Base-by-base conservation (phyloP, 2,113 vertebrate genomes). In the Condylura cristata region DNA sequence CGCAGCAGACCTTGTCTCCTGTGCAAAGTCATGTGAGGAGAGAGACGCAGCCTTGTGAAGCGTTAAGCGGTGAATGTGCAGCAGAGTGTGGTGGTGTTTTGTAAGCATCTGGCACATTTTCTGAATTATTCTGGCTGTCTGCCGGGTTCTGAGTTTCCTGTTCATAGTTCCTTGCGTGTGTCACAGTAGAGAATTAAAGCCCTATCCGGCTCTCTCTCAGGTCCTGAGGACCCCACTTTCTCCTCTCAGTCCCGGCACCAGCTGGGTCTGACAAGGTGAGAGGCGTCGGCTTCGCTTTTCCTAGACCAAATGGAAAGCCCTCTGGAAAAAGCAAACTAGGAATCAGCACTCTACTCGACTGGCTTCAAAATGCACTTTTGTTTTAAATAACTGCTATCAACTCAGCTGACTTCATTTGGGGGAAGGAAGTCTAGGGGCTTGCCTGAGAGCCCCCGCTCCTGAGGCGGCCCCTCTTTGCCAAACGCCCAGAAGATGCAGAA, bases 101-200 rank as follows among this genome's bases (percentile, higher is more conserved):
- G 22, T 88, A 97, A 97, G 82, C 65, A 30, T 44, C 84, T 95
- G 95, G 95, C 93, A 93, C 60, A 44, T 95, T 96, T 89, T 79
- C 84, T 51, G 79, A 96, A 68, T 26, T 70, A 44, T 75, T 91
- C 60, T 96, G 95, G 93, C 97, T 20, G 48, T 24, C 70, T 61
- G 97, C 96, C 89, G 8, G 30, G 94, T 39, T 81, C 75, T 68
- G 60, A 68, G 89, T 70, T 97, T 97, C 96, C 95, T 94, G 94
- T 90, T 97, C 63, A 20, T 41, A 91, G 88, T 78, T 95, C 88
- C 86, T 48, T 32, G 74, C 85, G 86, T 95, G 79, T 95, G 90
- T 93, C 82, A 95, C 78, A 58, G 63, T 93, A 16, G 48, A 94
- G 94, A 86, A 96, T 90, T 93, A 82, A 93, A 95, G 81, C 28